Conservation (phyloP, 2,797 vertebrate species). For the Sebastes taczanowskii region DNA sequence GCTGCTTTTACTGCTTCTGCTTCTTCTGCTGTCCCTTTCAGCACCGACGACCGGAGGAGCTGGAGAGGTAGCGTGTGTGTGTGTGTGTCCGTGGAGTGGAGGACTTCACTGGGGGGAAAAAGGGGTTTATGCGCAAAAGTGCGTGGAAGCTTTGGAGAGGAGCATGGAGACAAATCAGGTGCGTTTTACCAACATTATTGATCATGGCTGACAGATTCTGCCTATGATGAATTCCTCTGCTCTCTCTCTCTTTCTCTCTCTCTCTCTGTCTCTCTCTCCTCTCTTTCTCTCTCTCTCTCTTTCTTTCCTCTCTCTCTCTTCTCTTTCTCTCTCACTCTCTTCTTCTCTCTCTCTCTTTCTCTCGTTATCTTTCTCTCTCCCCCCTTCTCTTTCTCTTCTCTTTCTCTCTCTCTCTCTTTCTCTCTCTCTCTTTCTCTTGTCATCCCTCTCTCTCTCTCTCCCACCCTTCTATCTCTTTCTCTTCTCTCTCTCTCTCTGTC, state of each 20-base stretch:
- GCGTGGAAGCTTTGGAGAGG: constrained; percentile 14
- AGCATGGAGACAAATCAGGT: constrained; percentile 59
- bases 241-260: constrained; percentile 8
- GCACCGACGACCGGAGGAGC: constrained; percentile 74
- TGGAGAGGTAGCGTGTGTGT: neutral
- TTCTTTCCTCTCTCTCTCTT: neutral
- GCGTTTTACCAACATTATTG: constrained; percentile 61
- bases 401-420: fast-evolving
- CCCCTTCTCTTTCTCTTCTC: neutral
- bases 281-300: fast-evolving
- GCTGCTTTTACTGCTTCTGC: too few species aligned
- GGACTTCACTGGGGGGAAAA: constrained; percentile 8
- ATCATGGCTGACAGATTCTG: constrained; percentile 47
- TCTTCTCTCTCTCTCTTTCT: neutral
- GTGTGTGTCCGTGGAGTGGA: constrained; percentile 9
- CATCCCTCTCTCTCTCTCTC: neutral
- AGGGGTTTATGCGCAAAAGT: constrained; percentile 46
- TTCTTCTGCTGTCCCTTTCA: constrained; percentile 73
- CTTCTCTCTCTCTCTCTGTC: too few species aligned
- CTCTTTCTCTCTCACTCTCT: constrained; percentile 6
- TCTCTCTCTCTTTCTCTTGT: too few species aligned
- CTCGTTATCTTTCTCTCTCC: neutral
- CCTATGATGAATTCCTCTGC: constrained; percentile 64
- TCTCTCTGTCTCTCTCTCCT: neutral
- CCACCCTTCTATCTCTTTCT: fast-evolving